Percentiles rank a stretch among this genome's conserved stretches.
phyloP scores from a whole-genome alignment of 92 coral and sea anemone genomes.

The Zoanthus sansibaricus region DNA sequence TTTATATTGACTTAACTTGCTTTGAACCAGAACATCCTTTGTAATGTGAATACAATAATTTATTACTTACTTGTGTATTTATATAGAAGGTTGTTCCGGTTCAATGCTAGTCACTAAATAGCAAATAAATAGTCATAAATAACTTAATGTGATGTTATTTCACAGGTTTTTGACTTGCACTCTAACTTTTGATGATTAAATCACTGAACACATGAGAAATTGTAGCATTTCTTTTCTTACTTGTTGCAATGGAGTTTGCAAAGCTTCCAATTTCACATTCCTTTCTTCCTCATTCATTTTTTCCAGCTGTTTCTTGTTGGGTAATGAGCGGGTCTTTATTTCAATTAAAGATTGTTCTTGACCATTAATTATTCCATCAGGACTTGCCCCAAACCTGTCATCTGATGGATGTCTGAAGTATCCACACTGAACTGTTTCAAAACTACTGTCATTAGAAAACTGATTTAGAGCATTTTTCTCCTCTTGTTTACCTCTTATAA shows the following conservation, averaged over 20 bases:
- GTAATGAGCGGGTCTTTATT: slow-evolving; percentile 35
- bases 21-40: no score
- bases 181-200: no score
- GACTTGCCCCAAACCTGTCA: slow-evolving; percentile 52
- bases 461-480: slow-evolving; percentile 36
- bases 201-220: no score
- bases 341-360: slow-evolving; percentile 5
- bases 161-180: no score
- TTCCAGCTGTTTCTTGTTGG: slow-evolving; percentile 48
- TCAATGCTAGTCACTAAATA: no score
- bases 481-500: slow-evolving; percentile 49
- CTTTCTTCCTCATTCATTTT: slow-evolving; percentile 43
- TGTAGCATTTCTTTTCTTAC: neutral
- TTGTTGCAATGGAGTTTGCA: slow-evolving; percentile 51
- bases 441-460: slow-evolving; percentile 35
- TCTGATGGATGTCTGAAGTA: slow-evolving; percentile 49
- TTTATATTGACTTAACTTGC: no score
- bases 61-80: no score
- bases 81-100: no score
- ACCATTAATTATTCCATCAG: slow-evolving; percentile 43
- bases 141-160: no score
- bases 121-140: no score
- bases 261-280: slow-evolving; percentile 48
- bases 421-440: slow-evolving; percentile 40
- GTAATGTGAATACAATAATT: no score